Evolutionary conservation across 2,113 vertebrate genomes (phyloP).

Genomic region (Typhlomys cinereus): DNA sequence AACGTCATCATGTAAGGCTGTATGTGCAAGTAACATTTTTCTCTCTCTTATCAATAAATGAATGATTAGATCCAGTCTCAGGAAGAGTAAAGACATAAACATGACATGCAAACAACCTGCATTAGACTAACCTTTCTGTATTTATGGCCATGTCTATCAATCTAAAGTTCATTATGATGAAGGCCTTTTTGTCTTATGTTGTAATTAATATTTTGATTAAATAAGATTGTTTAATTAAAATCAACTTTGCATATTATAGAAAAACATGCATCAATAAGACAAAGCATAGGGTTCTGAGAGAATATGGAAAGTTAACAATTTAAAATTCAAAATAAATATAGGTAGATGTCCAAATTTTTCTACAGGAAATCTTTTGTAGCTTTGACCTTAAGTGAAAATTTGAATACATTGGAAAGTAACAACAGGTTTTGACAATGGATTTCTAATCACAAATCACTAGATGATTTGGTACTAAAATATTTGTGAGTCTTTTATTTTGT

Average conservation of each 20-base stretch:
- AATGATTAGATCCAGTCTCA: neutral
- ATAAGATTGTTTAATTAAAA: neutral
- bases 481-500: neutral
- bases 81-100: neutral
- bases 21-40: neutral
- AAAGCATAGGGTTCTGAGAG: neutral
- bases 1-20: neutral
- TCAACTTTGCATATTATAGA: neutral
- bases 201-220: neutral
- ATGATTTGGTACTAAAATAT: neutral
- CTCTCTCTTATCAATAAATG: neutral
- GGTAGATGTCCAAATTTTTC: conserved; percentile 2
- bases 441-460: neutral
- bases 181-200: neutral
- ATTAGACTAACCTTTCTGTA: accelerated
- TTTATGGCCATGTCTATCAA: neutral
- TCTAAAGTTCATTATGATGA: neutral
- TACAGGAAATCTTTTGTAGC: neutral
- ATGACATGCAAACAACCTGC: neutral
- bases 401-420: neutral
- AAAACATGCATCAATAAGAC: neutral
- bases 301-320: neutral
- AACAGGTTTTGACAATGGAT: neutral
- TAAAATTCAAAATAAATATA: neutral
- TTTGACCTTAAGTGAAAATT: neutral